phyloP scores from a whole-genome alignment of 2,888 invertebrate genomes.

The Sinodicranocentrus sp. region DNA sequence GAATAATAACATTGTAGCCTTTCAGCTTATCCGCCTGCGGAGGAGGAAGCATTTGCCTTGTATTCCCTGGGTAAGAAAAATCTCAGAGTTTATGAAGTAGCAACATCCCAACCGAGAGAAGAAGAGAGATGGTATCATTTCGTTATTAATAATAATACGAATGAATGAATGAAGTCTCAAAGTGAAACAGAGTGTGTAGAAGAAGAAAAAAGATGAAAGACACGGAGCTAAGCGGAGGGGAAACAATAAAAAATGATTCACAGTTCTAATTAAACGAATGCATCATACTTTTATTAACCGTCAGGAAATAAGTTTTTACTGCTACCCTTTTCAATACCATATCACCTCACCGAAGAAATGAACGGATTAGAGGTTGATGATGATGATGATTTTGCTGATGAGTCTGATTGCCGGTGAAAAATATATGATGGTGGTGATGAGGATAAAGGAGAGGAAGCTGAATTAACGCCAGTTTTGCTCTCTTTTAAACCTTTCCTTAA shows the following conservation, averaged over 20 bases:
- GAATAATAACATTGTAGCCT: background rate
- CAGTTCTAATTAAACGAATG: constrained; percentile 67
- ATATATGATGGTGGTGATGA: background rate
- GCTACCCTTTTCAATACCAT: constrained; percentile 16
- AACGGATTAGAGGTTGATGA: constrained; percentile 21
- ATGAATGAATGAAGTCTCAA: constrained; percentile 57
- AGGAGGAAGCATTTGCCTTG: background rate
- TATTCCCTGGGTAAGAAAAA: background rate
- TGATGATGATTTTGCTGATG: constrained; percentile 11
- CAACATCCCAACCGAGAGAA: constrained; percentile 9
- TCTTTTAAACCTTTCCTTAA: background rate
- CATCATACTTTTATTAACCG: constrained; percentile 58
- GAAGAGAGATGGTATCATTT: constrained; percentile 9
- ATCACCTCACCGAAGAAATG: constrained; percentile 19
- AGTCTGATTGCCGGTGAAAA: background rate
- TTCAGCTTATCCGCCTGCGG: background rate
- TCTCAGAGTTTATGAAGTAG: background rate
- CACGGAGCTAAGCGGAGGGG: constrained; percentile 21
- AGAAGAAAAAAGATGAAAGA: background rate
- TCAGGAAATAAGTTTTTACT: constrained; percentile 60
- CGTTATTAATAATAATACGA: background rate
- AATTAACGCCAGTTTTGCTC: background rate
- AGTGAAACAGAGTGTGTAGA: constrained; percentile 57
- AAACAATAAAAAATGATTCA: constrained; percentile 65
- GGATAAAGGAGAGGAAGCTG: constrained; percentile 12